Evolutionary conservation across 2,113 vertebrate genomes (phyloP).

Genomic region (Megaleporinus macrocephalus): DNA sequence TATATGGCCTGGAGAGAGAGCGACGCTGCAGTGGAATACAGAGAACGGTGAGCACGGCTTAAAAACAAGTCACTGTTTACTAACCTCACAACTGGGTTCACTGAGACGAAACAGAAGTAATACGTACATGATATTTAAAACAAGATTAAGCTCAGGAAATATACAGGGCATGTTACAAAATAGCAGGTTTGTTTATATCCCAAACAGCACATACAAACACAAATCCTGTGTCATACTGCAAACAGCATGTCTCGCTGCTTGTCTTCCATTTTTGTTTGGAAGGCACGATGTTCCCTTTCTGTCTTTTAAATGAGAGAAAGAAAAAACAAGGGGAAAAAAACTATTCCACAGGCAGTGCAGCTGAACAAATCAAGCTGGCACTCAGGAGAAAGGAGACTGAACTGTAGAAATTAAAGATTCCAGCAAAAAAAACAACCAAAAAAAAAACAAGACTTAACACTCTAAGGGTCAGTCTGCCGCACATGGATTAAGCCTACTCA

Average conservation of each 20-base stretch:
- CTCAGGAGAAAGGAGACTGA: neutral
- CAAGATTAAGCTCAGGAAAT: neutral
- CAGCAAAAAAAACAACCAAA: too few species aligned
- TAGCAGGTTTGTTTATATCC: neutral
- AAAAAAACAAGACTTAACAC: neutral
- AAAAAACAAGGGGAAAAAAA: neutral
- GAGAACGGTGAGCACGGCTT: neutral
- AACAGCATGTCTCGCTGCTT: neutral
- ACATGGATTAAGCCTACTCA: too few species aligned
- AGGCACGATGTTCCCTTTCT: neutral
- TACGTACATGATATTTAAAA: neutral
- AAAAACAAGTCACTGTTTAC: slow-evolving; percentile 1
- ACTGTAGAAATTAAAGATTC: neutral
- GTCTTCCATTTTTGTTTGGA: neutral
- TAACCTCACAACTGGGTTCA: neutral
- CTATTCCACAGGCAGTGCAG: neutral
- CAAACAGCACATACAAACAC: slow-evolving; percentile 22
- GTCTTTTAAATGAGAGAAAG: neutral
- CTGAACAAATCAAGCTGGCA: neutral
- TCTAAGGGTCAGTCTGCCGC: too few species aligned
- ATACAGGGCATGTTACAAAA: neutral
- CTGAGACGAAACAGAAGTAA: neutral
- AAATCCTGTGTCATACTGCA: neutral
- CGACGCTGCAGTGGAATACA: neutral
- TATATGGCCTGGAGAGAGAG: neutral